Evolutionary conservation across 2,113 vertebrate species (phyloP).

Genomic region (Phylloscopus trochiloides): DNA sequence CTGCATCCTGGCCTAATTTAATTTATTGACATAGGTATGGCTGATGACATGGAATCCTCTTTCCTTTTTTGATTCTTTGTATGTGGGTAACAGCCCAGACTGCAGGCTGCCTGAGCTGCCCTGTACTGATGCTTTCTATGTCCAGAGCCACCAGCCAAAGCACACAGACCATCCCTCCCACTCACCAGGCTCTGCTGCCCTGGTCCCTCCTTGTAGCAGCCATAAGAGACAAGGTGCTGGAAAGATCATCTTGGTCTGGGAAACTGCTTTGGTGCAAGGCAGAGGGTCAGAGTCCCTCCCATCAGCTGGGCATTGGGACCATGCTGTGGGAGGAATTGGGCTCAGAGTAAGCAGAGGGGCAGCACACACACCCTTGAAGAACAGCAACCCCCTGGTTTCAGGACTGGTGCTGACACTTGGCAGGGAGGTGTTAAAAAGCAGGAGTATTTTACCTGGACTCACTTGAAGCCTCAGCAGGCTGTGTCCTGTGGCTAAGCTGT

Average conservation of each 20-base stretch:
- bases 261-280: neutral
- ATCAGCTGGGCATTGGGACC: neutral
- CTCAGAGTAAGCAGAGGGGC: neutral
- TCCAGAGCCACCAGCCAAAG: neutral
- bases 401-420: neutral
- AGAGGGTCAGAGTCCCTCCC: neutral
- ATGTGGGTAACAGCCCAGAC: neutral
- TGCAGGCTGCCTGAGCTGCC: neutral
- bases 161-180: neutral
- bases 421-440: neutral
- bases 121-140: neutral
- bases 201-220: neutral
- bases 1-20: neutral
- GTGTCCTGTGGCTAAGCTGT: accelerated
- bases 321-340: accelerated
- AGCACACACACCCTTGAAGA: neutral
- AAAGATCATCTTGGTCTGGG: neutral
- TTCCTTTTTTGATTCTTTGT: neutral
- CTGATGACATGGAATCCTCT: neutral
- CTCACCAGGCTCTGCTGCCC: neutral
- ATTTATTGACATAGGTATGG: neutral
- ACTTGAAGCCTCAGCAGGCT: neutral
- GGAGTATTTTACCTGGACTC: neutral
- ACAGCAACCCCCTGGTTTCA: neutral
- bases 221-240: neutral